These are phyloP conservation scores for Hafferia zeledoni DNA, from an alignment of 2,797 vertebrate genomes.

Conservation along the genomic window DNA sequence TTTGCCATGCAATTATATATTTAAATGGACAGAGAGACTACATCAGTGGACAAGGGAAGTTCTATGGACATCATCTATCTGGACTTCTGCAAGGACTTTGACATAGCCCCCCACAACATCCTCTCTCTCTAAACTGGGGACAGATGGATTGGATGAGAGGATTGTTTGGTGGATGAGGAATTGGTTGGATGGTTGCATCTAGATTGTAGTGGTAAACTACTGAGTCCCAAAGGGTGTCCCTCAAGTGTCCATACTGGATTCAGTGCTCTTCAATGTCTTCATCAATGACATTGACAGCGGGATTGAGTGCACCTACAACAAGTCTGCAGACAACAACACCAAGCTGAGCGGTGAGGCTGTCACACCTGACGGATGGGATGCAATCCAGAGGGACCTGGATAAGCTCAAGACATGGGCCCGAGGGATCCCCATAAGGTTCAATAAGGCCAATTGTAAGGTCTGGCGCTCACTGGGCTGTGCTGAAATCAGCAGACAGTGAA, in stretches of 20 bases:
- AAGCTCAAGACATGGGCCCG: neutral
- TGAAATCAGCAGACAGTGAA: neutral
- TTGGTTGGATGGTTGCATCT: accelerated
- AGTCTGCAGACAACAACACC: neutral
- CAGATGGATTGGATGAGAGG: neutral
- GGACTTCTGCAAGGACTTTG: neutral
- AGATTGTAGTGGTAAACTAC: neutral
- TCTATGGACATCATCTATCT: neutral
- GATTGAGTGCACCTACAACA: neutral
- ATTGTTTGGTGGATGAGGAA: neutral
- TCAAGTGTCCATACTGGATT: neutral
- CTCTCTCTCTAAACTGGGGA: neutral
- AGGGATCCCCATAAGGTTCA: neutral
- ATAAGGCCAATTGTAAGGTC: neutral
- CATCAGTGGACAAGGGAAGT: neutral
- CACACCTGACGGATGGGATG: neutral
- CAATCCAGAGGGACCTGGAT: neutral
- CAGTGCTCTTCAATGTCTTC: neutral
- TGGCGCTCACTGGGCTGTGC: neutral
- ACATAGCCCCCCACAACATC: neutral
- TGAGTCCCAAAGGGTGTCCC: neutral
- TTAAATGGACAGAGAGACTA: neutral
- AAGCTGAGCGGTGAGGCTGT: neutral
- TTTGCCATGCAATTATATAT: neutral
- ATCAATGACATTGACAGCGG: neutral